Base-by-base conservation (phyloP, 2,797 vertebrate genomes). In the Lemur catta region DNA sequence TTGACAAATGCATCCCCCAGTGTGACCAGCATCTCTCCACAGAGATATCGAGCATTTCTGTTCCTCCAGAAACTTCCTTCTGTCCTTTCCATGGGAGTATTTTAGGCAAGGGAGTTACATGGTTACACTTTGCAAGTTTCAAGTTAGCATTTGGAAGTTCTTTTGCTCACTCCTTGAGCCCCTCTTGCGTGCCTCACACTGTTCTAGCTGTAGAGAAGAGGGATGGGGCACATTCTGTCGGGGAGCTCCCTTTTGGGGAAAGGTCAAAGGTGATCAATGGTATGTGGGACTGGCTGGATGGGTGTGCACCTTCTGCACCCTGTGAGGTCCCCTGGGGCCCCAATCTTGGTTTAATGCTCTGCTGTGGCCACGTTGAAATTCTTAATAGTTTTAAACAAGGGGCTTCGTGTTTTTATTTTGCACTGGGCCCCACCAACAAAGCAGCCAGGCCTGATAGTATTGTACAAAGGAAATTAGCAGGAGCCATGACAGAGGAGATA, bases 251-350 rank as follows among this genome's bases (percentile, higher is more conserved):
- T 24, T 59, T 38, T 15, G 43, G 28, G 13, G 26, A 71, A 30
- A 75, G 79, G 22, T 6, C 74, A 61, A 75, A 50, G 69, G 10
- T 3, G 6, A 43, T n/a, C 18, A 41, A 1, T 2, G 28, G n/a
- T 2, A 20, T 0, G 11, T 52, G 78, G 69, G 41, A 38, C 52
- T 24, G 28, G 75, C 48, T 46, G 89, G 8, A 9, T 6, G 6
- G 61, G 57, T 0, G 0, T 11, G 7, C 13, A 1, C 13, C 69
- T 52, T 38, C 4, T 11, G 9, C 9, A 1, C 14, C 63, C 71
- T 35, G 4, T 9, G 17, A 3, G 7, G n/a, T 48, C 35, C 35
- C 28, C 3, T 3, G 15, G 41, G 55, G 6, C 30, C 43, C 9
- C 20, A 10, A 3, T 0, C 50, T 91, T 59, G 35, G 30, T 50